phyloP scores from a whole-genome alignment of 2,888 invertebrate species.

The Cantharis rufa region DNA sequence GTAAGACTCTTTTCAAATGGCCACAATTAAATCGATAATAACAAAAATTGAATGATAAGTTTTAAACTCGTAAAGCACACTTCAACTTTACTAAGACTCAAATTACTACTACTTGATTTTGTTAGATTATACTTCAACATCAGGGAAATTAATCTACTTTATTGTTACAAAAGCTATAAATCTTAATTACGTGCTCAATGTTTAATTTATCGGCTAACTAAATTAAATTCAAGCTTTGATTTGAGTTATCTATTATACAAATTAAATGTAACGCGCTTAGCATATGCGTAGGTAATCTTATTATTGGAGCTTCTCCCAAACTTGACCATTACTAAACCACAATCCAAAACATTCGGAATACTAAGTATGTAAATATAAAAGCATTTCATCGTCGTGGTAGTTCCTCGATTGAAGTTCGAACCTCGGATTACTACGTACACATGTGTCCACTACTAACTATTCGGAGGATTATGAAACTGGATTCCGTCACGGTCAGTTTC shows the following conservation, averaged over 20 bases:
- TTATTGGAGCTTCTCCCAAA: background rate
- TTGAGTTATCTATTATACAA: slow-evolving; percentile 26
- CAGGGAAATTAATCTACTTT: slow-evolving; percentile 21
- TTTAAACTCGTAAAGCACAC: background rate
- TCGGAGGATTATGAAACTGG: too few relatives aligned
- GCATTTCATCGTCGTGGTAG: background rate
- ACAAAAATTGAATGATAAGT: background rate
- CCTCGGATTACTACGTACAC: too few relatives aligned
- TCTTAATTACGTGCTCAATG: slow-evolving; percentile 30
- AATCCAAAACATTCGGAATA: background rate
- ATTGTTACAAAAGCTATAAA: slow-evolving; percentile 29
- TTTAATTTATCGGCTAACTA: slow-evolving; percentile 32
- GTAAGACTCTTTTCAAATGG: background rate
- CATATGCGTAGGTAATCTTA: background rate
- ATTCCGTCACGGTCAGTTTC: too few relatives aligned
- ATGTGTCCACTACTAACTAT: too few relatives aligned
- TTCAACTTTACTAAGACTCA: background rate
- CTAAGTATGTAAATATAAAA: background rate
- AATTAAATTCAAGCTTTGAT: slow-evolving; percentile 24
- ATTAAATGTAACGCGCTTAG: background rate
- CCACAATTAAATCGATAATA: background rate
- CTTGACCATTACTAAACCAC: background rate
- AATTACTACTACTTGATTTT: background rate
- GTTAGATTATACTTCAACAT: slow-evolving; percentile 8
- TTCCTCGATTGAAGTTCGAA: background rate